Evolutionary conservation across 1,140 invertebrate genomes (phyloP).

Genomic region (Muscidifurax raptorellus): DNA sequence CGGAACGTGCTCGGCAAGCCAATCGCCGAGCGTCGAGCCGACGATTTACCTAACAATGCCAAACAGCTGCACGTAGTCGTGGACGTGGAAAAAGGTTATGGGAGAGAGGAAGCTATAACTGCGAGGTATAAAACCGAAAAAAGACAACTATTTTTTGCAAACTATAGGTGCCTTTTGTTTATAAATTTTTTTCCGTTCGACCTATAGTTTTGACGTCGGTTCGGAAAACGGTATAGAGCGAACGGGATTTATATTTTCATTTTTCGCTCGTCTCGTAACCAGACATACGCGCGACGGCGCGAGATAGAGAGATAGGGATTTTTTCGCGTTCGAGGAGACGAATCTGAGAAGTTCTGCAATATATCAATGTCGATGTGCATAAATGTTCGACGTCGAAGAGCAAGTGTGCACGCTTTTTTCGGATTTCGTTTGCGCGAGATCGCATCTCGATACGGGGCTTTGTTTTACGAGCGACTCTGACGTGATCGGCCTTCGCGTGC

Average conservation of each 20-base stretch:
- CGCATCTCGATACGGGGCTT: not conserved
- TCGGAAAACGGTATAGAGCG: too few species aligned
- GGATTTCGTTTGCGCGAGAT: not conserved
- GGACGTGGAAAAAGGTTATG: not conserved
- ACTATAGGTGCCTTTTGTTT: too few species aligned
- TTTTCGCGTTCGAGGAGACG: not conserved
- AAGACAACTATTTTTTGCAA: not conserved
- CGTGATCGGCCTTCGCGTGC: not conserved
- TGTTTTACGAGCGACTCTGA: not conserved
- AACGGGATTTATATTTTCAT: too few species aligned
- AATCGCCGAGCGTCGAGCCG: not conserved
- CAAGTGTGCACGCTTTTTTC: not conserved
- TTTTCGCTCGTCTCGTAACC: too few species aligned
- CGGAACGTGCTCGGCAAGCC: not conserved
- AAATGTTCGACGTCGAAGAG: not conserved
- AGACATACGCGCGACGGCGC: too few species aligned
- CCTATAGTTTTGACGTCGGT: too few species aligned
- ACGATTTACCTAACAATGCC: conserved; percentile 12
- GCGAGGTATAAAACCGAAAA: not conserved
- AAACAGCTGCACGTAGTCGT: not conserved
- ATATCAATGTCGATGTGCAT: not conserved
- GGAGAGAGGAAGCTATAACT: not conserved
- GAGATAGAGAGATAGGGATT: not conserved
- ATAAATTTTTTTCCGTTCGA: too few species aligned
- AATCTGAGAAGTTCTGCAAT: conserved; percentile 2